Evolutionary conservation across 2,113 vertebrate genomes (phyloP).

Genomic region (Puffinus mauretanicus): DNA sequence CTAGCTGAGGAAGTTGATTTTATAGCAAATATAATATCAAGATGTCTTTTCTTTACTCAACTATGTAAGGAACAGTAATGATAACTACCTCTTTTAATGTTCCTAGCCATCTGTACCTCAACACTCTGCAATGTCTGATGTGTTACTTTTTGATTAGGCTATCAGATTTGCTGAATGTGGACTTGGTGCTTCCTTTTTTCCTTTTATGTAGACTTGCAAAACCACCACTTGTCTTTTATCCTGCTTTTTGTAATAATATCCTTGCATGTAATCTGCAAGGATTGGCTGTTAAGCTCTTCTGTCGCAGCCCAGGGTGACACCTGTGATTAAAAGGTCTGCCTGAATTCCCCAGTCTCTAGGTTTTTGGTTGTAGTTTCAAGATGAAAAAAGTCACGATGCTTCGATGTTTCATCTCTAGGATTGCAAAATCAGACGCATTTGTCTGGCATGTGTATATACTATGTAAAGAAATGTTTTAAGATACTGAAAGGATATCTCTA

Average conservation of each 20-base stretch:
- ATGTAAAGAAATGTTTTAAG: background rate
- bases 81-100: constrained; percentile 8
- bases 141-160: constrained; percentile 31
- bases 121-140: background rate
- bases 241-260: background rate
- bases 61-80: background rate
- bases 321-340: constrained; percentile 36
- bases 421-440: background rate
- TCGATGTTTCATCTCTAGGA: background rate
- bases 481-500: background rate
- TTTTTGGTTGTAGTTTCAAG: background rate
- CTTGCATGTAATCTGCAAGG: background rate
- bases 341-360: background rate
- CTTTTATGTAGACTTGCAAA: background rate
- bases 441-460: background rate
- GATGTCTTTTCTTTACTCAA: constrained; percentile 19
- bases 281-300: background rate
- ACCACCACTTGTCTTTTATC: background rate
- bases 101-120: background rate
- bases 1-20: constrained; percentile 54
- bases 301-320: background rate
- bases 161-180: background rate
- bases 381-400: background rate
- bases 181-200: background rate
- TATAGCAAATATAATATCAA: constrained; percentile 42